These are phyloP conservation scores for Melinaea menophilus DNA, from an alignment of 2,888 invertebrate species.

Conservation along the genomic window DNA sequence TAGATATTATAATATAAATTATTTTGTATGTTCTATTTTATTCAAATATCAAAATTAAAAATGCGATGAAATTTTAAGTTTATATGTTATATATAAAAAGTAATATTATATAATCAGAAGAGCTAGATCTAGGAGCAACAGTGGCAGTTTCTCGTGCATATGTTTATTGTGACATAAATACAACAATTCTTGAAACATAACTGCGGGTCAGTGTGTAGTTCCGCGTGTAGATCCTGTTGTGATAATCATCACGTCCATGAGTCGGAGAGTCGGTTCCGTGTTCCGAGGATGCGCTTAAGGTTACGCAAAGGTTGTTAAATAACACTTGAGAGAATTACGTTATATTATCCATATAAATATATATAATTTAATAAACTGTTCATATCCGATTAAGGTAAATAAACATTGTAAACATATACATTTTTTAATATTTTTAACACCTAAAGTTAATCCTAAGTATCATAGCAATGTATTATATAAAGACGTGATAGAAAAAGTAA, in stretches of 20 bases:
- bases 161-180: too few relatives aligned
- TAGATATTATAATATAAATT: too few relatives aligned
- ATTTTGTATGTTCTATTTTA: too few relatives aligned
- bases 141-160: too few relatives aligned
- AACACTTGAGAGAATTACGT: conserved; percentile 6
- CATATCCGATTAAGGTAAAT: not conserved
- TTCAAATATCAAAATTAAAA: too few relatives aligned
- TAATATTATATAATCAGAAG: too few relatives aligned
- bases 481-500: not conserved
- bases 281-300: conserved; percentile 54
- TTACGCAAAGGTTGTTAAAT: conserved; percentile 24
- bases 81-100: too few relatives aligned
- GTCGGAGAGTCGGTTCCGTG: conserved; percentile 56
- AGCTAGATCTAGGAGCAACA: too few relatives aligned
- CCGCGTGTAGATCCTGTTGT: conserved; percentile 41
- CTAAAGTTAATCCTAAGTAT: not conserved
- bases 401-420: not conserved
- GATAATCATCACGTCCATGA: conserved; percentile 51
- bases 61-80: too few relatives aligned
- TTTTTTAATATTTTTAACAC: not conserved
- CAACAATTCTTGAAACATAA: not conserved
- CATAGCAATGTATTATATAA: not conserved
- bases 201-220: conserved; percentile 13
- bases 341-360: not conserved
- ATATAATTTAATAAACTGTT: not conserved